Conservation (phyloP, 2,888 invertebrate species). For the Tyria jacobaeae region DNA sequence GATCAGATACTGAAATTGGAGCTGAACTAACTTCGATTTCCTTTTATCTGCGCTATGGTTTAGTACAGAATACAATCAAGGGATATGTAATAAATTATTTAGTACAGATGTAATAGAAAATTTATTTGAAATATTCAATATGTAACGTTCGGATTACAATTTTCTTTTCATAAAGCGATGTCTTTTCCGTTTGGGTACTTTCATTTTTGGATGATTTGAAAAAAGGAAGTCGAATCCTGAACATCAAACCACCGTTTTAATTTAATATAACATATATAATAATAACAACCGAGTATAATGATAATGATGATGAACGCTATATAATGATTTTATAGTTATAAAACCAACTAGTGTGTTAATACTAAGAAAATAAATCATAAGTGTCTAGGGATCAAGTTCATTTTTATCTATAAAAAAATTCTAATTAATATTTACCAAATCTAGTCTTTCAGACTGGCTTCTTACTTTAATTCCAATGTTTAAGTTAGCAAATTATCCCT, state of each 20-base stretch:
- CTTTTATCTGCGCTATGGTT: conserved; percentile 51
- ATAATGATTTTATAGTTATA: too few relatives aligned
- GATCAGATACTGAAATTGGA: conserved; percentile 82
- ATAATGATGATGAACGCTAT: too few relatives aligned
- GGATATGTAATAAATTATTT: conserved; percentile 30
- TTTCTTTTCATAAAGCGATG: neutral
- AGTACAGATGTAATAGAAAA: conserved; percentile 15
- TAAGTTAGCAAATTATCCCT: too few relatives aligned
- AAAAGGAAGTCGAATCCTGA: neutral
- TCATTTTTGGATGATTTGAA: neutral
- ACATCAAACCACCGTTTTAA: neutral
- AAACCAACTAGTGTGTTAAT: neutral
- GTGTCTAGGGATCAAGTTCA: too few relatives aligned
- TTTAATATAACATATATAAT: too few relatives aligned
- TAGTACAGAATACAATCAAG: conserved; percentile 48
- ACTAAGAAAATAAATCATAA: neutral
- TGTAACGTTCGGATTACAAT: neutral
- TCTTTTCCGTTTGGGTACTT: neutral
- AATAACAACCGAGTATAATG: too few relatives aligned
- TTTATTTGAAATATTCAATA: neutral
- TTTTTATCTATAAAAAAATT: too few relatives aligned
- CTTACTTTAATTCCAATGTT: too few relatives aligned
- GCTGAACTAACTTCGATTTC: conserved; percentile 65
- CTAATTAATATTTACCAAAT: too few relatives aligned
- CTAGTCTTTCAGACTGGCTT: too few relatives aligned